phyloP scores from a whole-genome alignment of 2,888 invertebrate species.

The Margaritifera margaritifera region DNA sequence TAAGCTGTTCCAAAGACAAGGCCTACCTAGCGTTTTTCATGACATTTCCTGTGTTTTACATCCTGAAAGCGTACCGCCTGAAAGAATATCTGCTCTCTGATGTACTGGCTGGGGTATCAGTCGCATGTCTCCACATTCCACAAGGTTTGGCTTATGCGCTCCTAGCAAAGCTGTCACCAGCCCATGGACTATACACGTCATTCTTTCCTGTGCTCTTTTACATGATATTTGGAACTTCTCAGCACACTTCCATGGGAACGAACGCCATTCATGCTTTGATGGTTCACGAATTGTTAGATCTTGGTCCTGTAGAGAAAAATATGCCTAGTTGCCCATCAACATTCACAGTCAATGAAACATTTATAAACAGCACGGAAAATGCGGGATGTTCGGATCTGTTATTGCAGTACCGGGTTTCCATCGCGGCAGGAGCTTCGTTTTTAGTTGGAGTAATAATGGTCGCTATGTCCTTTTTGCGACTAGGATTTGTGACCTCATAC shows the following conservation, averaged over 20 bases:
- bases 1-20: too few species aligned
- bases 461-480: constrained; percentile 42
- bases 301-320: too few species aligned
- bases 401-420: too few species aligned
- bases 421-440: constrained; percentile 6
- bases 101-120: constrained; percentile 56
- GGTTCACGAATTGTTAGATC: too few species aligned
- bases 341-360: too few species aligned
- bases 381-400: too few species aligned
- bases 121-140: constrained; percentile 60
- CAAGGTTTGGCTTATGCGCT: constrained; percentile 58
- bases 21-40: not conserved
- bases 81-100: constrained; percentile 45
- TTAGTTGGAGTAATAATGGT: constrained; percentile 44
- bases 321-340: too few species aligned
- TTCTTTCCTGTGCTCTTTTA: constrained; percentile 55
- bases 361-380: too few species aligned
- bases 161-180: constrained; percentile 49
- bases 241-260: constrained; percentile 54
- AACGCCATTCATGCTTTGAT: constrained; percentile 38
- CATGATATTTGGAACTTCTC: constrained; percentile 51
- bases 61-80: constrained; percentile 37
- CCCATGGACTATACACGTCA: constrained; percentile 53
- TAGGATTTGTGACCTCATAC: constrained; percentile 55
- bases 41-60: constrained; percentile 27